A percentile compares a stretch with the other conserved stretches of the same genome.
Evolutionary conservation across 2,888 invertebrate species (phyloP).

Genomic region (Spicauda simplicius): DNA sequence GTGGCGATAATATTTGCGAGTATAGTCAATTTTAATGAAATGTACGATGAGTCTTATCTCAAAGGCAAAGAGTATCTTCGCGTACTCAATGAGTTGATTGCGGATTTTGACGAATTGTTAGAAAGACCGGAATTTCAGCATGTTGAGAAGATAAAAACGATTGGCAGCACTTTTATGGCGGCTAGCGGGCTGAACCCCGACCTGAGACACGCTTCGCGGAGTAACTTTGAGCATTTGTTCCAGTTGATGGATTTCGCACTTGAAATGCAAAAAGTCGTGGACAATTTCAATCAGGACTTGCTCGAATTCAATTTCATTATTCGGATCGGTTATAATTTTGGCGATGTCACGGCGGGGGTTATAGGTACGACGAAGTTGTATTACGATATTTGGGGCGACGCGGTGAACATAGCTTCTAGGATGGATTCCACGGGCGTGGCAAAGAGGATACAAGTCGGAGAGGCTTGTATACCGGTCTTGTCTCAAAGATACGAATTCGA

Average conservation of each 20-base stretch:
- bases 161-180: conserved; percentile 98
- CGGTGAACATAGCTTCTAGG: conserved; percentile 97
- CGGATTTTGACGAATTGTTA: conserved; percentile 97
- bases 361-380: conserved; percentile 98
- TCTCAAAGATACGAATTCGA: conserved; percentile 93
- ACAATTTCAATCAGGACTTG: conserved; percentile 94
- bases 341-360: conserved; percentile 98
- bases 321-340: conserved; percentile 95
- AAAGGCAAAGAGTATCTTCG: conserved; percentile 97
- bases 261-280: conserved; percentile 95
- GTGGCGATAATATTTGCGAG: conserved; percentile 98
- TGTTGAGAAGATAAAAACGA: conserved; percentile 99
- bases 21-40: conserved; percentile 98
- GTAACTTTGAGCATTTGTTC: conserved; percentile 91
- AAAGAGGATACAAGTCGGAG: conserved; percentile 93
- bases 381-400: conserved; percentile 99
- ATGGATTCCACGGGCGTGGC: conserved; percentile 98
- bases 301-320: conserved; percentile 95
- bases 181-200: conserved; percentile 96
- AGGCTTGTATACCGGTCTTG: conserved; percentile 89
- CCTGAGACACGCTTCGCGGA: conserved; percentile 87
- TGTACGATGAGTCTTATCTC: conserved; percentile 98
- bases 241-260: conserved; percentile 96
- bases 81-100: conserved; percentile 97
- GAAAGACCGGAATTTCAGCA: conserved; percentile 92